phyloP scores from a whole-genome alignment of 2,888 invertebrate genomes.

The Acrocera orbiculus region DNA sequence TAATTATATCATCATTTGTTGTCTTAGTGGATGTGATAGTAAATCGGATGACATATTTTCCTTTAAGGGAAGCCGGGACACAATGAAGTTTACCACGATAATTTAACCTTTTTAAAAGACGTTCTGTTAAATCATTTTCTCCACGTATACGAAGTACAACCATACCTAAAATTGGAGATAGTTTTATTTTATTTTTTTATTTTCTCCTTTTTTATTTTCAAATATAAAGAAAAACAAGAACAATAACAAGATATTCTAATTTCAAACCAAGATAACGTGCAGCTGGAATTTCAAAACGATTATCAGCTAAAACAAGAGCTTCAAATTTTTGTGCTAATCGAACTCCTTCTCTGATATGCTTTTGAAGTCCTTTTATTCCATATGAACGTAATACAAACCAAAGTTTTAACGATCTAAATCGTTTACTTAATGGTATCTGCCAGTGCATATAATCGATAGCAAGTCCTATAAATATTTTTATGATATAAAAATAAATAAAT shows the following conservation, averaged over 20 bases:
- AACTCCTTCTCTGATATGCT: conserved; percentile 83
- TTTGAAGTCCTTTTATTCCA: conserved; percentile 78
- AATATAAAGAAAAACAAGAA: too few relatives aligned
- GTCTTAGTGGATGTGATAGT: conserved; percentile 83
- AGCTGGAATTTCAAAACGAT: conserved; percentile 80
- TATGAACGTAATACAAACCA: conserved; percentile 95
- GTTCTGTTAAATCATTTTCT: conserved; percentile 74
- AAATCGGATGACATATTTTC: conserved; percentile 72
- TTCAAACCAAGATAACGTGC: conserved; percentile 46
- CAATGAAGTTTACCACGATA: conserved; percentile 78
- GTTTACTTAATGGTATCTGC: conserved; percentile 89
- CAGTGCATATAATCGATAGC: conserved; percentile 97
- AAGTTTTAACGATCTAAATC: conserved; percentile 81
- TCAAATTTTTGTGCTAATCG: conserved; percentile 82
- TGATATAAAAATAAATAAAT: conserved; percentile 19
- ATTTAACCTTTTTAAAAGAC: conserved; percentile 71
- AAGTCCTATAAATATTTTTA: too few relatives aligned
- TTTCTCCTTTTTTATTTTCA: too few relatives aligned
- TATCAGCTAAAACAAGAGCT: conserved; percentile 62
- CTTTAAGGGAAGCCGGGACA: conserved; percentile 85
- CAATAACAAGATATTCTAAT: too few relatives aligned
- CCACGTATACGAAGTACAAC: conserved; percentile 81
- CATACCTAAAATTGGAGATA: conserved; percentile 41
- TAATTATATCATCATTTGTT: conserved; percentile 53
- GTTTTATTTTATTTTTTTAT: too few relatives aligned